Base-by-base conservation (phyloP, 1,140 invertebrate genomes). In the Chironomus tepperi region DNA sequence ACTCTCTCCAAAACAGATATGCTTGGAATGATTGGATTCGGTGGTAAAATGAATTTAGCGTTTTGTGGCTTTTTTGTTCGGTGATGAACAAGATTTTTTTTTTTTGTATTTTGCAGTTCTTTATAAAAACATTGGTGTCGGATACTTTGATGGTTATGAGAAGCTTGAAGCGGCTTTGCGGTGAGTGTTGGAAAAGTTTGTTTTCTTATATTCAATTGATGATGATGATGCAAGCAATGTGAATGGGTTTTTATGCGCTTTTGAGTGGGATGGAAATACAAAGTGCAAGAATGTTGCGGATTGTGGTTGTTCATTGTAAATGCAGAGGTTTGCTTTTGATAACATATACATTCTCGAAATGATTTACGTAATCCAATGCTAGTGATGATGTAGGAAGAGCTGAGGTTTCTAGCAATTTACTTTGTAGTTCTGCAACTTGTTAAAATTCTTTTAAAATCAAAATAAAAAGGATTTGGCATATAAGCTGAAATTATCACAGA, bases 21-120 rank as follows among this genome's bases (percentile, higher is more conserved):
- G 81, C 75, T 82, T 74, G 81, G 81, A 72, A 82, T 82, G 81
- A 76, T 82, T 15, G 81, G 81, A 43, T 82, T 80, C 16, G 81
- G 81, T 3, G 65, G 65, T 70, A 21, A 70, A 19, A 67, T 18
- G n/a, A 67, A 19, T 19, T 57, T 57, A 57, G n/a, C 47, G 47
- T n/a, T 57, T 57, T 57, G 47, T 57, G 47, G 47, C 47, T 57
- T 57, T 57, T 57, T 57, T 15, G n/a, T n/a, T 47, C 47, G 47
- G 12, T 12, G 12, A n/a, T n/a, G 10, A 57, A 57, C 47, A 57
- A 2, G n/a, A 57, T 7, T 70, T 19, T 70, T 70, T 19, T 18
- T 70, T 18, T 10, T 70, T 70, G 3, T 19, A 18, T 70, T 10
- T 18, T 70, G 19, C 65, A 70, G 78, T 82, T 0, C 74, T 82